Conservation (phyloP, 2,113 vertebrate species). For the Labeo catla region DNA sequence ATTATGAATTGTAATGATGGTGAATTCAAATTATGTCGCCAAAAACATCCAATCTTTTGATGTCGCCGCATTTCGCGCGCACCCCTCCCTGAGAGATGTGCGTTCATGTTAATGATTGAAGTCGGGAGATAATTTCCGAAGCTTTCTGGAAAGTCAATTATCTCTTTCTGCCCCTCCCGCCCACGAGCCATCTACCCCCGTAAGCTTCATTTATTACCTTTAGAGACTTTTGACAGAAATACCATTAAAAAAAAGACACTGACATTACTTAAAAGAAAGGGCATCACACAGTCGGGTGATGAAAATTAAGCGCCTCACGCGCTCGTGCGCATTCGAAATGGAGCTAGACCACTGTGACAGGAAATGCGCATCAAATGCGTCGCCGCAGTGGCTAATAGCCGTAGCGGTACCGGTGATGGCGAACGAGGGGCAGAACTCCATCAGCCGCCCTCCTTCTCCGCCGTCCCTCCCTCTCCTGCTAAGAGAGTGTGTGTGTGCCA, state of each 20-base stretch:
- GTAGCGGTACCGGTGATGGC: slow-evolving; percentile 12
- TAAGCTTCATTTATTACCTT: slow-evolving; percentile 91
- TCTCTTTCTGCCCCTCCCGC: slow-evolving; percentile 60
- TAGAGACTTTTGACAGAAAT: slow-evolving; percentile 86
- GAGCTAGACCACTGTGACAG: slow-evolving; percentile 79
- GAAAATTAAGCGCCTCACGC: slow-evolving; percentile 86
- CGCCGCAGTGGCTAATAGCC: slow-evolving; percentile 84
- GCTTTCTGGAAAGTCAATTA: slow-evolving; percentile 90
- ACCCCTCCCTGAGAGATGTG: slow-evolving; percentile 11
- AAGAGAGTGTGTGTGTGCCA: slow-evolving; percentile 75
- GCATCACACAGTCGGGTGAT: slow-evolving; percentile 88
- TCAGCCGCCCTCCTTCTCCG: slow-evolving; percentile 4
- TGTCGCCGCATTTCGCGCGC: neutral
- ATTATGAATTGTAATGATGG: too few relatives aligned
- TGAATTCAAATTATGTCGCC: neutral
- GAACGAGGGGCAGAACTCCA: slow-evolving; percentile 40
- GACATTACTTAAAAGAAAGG: slow-evolving; percentile 89
- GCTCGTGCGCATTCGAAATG: slow-evolving; percentile 85
- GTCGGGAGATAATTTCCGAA: slow-evolving; percentile 82
- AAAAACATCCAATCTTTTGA: neutral
- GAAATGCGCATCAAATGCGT: slow-evolving; percentile 84
- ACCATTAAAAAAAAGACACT: slow-evolving; percentile 83
- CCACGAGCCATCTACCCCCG: slow-evolving; percentile 60
- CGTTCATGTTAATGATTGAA: slow-evolving; percentile 47
- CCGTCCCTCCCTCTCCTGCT: slow-evolving; percentile 56